Base-by-base conservation (phyloP, 1,140 invertebrate species). In the Thereuonema tuberculata region DNA sequence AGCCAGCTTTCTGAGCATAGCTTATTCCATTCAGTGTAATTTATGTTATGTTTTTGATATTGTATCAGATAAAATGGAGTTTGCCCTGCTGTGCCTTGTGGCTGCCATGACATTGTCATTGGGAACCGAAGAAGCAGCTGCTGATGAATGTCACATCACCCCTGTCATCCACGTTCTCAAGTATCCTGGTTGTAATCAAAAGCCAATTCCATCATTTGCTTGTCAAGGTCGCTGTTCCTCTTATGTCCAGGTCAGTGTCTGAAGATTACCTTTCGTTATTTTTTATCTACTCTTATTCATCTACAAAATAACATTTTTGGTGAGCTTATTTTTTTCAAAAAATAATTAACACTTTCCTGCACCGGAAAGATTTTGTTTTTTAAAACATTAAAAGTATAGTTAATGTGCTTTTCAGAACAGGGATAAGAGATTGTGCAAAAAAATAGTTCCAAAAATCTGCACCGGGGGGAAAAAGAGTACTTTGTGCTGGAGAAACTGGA, bases 161-260 rank as follows among this genome's bases (percentile, higher is more conserved):
- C 89, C 88, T 1, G 90, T 95, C 24, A 88, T 93, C 59, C 91
- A 95, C 72, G 85, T 93, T 1, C 76, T 95, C 5, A 87, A 92
- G 72, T 89, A 92, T 74, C 86, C 88, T 2, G 91, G 91, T 29
- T 95, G 91, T 76, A 82, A 90, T 25, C 88, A 90, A 21, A 93
- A 93, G 71, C 88, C 89, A 1, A 93, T 95, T 67, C 89, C 91
- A 3, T 93, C 89, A 50, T 94, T 91, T 73, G 90, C 90, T 12
- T 95, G 91, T 69, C 86, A 84, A 61, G 91, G 91, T 58, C 82
- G 86, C 68, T 95, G 91, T 70, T 85, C 85, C 37, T 92, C 88
- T 64, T 95, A 94, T 67, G 81, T 95, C 28, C 90, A 95, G 80
- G 90, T 93, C 77, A 55, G 27, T 14, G n/a, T n/a, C n/a, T n/a